Percentiles rank a stretch among this genome's conserved stretches.
Evolutionary conservation across 2,797 vertebrate species (phyloP).

Genomic region (Heliangelus exortis): DNA sequence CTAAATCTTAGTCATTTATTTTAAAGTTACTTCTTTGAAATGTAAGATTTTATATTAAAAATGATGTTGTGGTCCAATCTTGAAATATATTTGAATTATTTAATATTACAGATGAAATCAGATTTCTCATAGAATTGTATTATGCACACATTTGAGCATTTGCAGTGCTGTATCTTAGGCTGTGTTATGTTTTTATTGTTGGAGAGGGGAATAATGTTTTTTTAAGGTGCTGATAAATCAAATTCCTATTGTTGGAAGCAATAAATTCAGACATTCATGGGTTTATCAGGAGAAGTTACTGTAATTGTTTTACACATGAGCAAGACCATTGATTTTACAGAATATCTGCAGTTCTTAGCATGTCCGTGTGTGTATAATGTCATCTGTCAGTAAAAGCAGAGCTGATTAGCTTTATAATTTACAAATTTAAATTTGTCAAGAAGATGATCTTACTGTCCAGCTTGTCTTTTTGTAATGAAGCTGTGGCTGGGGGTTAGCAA

Average conservation of each 20-base stretch:
- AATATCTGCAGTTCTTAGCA: background rate
- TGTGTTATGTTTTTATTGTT: background rate
- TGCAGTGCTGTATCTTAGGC: background rate
- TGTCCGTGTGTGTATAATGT: background rate
- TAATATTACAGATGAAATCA: background rate
- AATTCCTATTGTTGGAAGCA: background rate
- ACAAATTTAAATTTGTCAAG: slow-evolving; percentile 49
- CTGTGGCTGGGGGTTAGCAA: slow-evolving; percentile 57
- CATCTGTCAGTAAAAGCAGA: slow-evolving; percentile 46
- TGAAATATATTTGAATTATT: background rate
- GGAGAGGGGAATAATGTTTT: background rate
- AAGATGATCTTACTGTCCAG: slow-evolving; percentile 31
- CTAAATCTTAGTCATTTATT: background rate
- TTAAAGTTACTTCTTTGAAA: background rate
- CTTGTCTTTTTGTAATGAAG: slow-evolving; percentile 48
- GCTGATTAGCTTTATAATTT: slow-evolving; percentile 64
- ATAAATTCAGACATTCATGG: background rate
- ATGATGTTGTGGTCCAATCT: background rate
- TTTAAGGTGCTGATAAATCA: background rate
- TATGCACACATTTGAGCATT: background rate
- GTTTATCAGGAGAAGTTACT: background rate
- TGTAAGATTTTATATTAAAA: background rate
- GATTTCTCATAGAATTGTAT: accelerated
- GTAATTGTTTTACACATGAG: background rate
- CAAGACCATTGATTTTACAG: background rate